Base-by-base conservation (phyloP, 2,113 vertebrate genomes). In the Parus major region DNA sequence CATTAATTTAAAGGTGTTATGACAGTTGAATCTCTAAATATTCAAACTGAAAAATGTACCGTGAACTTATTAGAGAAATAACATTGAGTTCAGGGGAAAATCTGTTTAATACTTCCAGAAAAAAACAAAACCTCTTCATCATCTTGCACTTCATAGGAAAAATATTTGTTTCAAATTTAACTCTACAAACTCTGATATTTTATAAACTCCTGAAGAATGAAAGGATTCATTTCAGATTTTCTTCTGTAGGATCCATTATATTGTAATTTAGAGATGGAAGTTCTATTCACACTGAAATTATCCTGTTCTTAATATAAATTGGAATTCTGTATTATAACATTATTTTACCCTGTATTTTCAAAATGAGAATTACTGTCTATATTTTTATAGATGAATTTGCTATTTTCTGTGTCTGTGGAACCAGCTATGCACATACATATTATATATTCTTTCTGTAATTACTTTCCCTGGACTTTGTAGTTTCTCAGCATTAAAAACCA, bases 1-100 rank as follows among this genome's bases (percentile, higher is more conserved):
- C 56, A 77, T 95, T 96, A 96, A 87, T 85, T 29, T 16, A 21
- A 85, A 90, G 55, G 57, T 52, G 44, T 33, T 86, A 24, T 94
- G 88, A 86, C 81, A 73, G 80, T 25, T 89, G 28, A n/a, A 80
- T 90, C 71, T 55, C 47, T 89, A 70, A 92, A 71, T 53, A 60
- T 21, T 70, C 33, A 81, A 53, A 59, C 18, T 84, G 42, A 94
- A 64, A 95, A 89, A 85, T 96, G 77, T 57, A 55, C 47, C 25
- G 36, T 82, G 88, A 92, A 88, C 73, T 93, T 90, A 72, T 88
- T 85, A 35, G 22, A 88, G 18, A 7, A 78, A 28, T 82, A 82
- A 68, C 5, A 72, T 25, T 11, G 10, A 89, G 44, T 78, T 93
- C 33, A 83, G 28, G 49, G 23, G 42, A 36, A 73, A 90, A 44